Percentiles rank a stretch among this genome's conserved stretches.
These are phyloP conservation scores for Trididemnum clinides DNA, from an alignment of 23 tunicate species.

Conservation along the genomic window DNA sequence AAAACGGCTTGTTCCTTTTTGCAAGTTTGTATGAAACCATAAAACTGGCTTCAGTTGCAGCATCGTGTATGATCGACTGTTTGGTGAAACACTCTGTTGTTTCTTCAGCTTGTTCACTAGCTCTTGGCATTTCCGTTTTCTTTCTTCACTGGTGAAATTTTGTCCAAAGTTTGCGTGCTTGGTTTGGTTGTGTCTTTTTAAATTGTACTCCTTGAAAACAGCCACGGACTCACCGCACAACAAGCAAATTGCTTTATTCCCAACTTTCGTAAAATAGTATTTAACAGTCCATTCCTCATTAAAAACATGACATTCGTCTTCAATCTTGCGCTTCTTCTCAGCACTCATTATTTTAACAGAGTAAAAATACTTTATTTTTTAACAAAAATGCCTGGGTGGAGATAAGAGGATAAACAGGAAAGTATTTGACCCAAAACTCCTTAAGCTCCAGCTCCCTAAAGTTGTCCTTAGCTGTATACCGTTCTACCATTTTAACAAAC, in stretches of 20 bases:
- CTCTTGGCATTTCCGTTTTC: background rate
- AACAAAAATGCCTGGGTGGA: too few relatives aligned
- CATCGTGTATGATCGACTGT: background rate
- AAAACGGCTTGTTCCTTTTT: conserved; percentile 39
- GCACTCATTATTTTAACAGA: too few relatives aligned
- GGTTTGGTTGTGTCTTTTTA: conserved; percentile 39
- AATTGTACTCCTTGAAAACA: conserved; percentile 55
- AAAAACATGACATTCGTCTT: conserved; percentile 24
- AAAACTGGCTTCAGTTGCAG: conserved; percentile 38
- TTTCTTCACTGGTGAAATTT: conserved; percentile 18
- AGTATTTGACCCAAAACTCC: too few relatives aligned
- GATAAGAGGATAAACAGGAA: too few relatives aligned
- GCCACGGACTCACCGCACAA: conserved; percentile 32
- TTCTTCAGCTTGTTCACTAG: conserved; percentile 8
- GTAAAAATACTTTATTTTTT: too few relatives aligned
- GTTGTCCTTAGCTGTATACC: too few relatives aligned
- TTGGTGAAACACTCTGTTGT: conserved; percentile 37
- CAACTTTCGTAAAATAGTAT: conserved; percentile 5
- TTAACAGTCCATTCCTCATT: conserved; percentile 5
- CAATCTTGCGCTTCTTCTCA: conserved; percentile 17
- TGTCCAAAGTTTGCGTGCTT: conserved; percentile 35
- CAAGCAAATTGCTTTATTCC: conserved; percentile 36
- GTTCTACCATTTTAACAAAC: too few relatives aligned
- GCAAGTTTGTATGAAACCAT: conserved; percentile 31
- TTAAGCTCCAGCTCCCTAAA: too few relatives aligned